Base-by-base conservation (phyloP, 2,113 vertebrate genomes). In the Enhydra lutris region DNA sequence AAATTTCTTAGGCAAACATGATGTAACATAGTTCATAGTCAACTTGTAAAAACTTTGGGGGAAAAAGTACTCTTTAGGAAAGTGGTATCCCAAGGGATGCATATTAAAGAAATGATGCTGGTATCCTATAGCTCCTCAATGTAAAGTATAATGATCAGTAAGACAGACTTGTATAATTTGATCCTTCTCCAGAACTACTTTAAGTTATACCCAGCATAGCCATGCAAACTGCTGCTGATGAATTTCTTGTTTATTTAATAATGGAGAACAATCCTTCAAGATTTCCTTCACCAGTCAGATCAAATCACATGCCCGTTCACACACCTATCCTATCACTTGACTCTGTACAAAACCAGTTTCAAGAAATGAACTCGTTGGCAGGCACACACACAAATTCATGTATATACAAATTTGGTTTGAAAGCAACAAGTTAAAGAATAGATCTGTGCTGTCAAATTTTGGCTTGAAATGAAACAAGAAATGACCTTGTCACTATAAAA, bases 171-270 rank as follows among this genome's bases (percentile, higher is more conserved):
- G 74, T 95, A 91, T 91, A 94, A 97, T 97, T 98, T 96, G 93
- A 95, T 88, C 61, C 78, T 97, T 82, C 73, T 73, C 82, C 55
- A 95, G 79, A 55, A 29, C 57, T 94, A 11, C 73, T 93, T 88
- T 52, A 90, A 80, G n/a, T 97, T 96, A 92, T 84, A 96, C 96
- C 88, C 95, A 97, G 90, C 91, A 61, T 57, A 91, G 36, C 92
- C 90, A 94, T 95, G 89, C 55, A 98, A 97, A 98, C 94, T 96
- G 83, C 94, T 98, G 97, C 76, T 95, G 95, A 93, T 96, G 96
- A 98, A 98, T 98, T 98, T 98, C 29, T 86, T 95, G 87, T 82
- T 97, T 98, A 89, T 98, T 98, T 98, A 98, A 98, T 94, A 97
- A 92, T 86, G 91, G 42, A 82, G 71, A 96, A 71, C 55, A 97